These are phyloP conservation scores for Bungarus multicinctus DNA, from an alignment of 2,113 vertebrate species.

Conservation along the genomic window DNA sequence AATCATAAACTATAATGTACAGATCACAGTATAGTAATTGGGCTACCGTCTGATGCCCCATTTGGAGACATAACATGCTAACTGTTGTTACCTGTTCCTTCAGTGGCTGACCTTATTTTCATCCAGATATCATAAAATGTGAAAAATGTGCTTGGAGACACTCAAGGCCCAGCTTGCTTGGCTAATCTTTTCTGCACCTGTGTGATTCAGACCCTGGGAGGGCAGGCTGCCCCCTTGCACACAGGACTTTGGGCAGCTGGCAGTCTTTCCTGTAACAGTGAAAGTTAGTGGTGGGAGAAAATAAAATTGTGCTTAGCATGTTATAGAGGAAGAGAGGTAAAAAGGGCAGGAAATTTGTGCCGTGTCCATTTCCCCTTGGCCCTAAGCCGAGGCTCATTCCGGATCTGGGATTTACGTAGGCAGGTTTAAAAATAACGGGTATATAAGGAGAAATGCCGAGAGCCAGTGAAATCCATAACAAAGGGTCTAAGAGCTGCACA, in stretches of 20 bases:
- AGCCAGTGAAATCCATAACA: conserved; percentile 37
- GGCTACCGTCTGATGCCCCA: not conserved
- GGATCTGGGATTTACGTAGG: conserved; percentile 77
- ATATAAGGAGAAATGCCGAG: conserved; percentile 67
- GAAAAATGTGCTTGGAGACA: not conserved
- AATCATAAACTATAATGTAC: not conserved
- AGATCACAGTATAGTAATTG: not conserved
- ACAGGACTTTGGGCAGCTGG: not conserved
- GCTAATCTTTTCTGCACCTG: fast-evolving
- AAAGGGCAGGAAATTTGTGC: conserved; percentile 75
- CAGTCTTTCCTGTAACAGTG: conserved; percentile 64
- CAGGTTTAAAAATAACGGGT: conserved; percentile 77
- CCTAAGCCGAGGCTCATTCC: conserved; percentile 66
- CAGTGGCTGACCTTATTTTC: not conserved
- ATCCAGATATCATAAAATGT: not conserved
- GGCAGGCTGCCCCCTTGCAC: not conserved
- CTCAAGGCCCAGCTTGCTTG: not conserved
- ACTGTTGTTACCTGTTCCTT: fast-evolving
- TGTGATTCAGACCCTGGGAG: fast-evolving
- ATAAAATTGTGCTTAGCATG: conserved; percentile 58
- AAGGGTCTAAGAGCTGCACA: conserved; percentile 11
- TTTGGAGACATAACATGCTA: not conserved
- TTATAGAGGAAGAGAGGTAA: conserved; percentile 72
- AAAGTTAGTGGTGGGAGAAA: conserved; percentile 68
- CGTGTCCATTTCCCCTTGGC: conserved; percentile 76